Conservation (phyloP, 2,888 invertebrate genomes). For the Papilio gigon region DNA sequence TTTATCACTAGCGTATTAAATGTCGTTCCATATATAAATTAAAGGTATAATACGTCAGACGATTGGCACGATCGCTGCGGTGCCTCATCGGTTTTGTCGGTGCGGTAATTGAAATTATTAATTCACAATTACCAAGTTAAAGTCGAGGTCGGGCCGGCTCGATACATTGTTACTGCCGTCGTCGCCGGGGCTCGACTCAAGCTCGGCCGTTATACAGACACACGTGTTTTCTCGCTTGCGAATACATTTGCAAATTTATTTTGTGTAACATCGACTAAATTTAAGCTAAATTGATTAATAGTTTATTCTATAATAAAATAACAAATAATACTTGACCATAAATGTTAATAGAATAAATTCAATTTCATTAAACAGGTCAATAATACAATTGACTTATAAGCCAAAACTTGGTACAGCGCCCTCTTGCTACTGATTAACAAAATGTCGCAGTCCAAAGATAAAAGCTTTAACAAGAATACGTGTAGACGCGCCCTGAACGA, state of each 20-base stretch:
- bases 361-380: too few species aligned
- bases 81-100: constrained; percentile 54
- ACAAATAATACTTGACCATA: too few species aligned
- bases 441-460: constrained; percentile 47
- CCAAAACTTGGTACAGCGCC: constrained; percentile 46
- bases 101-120: constrained; percentile 60
- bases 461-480: constrained; percentile 45
- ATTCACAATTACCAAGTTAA: constrained; percentile 54
- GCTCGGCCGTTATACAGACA: constrained; percentile 21
- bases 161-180: constrained; percentile 45
- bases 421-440: constrained; percentile 47
- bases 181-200: constrained; percentile 29
- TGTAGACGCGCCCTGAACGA: constrained; percentile 26
- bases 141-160: constrained; percentile 44
- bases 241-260: constrained; percentile 15
- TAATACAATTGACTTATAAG: constrained; percentile 15
- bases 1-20: constrained; percentile 71
- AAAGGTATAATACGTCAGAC: constrained; percentile 58
- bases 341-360: too few species aligned
- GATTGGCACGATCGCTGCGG: constrained; percentile 58
- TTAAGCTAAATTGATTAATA: background rate
- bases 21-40: constrained; percentile 71
- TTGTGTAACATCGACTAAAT: constrained; percentile 2
- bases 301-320: background rate
- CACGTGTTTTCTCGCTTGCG: constrained; percentile 17